phyloP scores from a whole-genome alignment of 2,888 invertebrate species.

The Drosophila setosimentum region DNA sequence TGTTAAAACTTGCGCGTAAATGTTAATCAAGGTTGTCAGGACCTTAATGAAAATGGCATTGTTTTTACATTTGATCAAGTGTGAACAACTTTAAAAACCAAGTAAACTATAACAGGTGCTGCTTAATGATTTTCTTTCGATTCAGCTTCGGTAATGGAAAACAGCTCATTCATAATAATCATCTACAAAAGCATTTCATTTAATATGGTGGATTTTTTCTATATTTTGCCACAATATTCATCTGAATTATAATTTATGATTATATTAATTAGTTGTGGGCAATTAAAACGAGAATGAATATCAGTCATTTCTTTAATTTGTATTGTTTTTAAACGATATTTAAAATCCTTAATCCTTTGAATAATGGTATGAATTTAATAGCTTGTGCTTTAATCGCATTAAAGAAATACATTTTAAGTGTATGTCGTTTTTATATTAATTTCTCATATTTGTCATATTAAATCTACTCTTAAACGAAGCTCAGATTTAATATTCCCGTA shows the following conservation, averaged over 20 bases:
- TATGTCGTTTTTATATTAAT: not conserved
- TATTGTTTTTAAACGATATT: not conserved
- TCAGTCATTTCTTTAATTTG: not conserved
- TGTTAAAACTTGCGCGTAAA: not conserved
- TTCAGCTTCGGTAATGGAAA: not conserved
- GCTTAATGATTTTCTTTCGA: constrained; percentile 1
- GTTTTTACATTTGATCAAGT: constrained; percentile 19
- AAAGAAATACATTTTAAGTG: not conserved
- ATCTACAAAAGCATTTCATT: not conserved
- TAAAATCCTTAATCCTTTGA: not conserved
- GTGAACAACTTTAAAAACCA: not conserved
- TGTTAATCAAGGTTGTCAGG: constrained; percentile 17
- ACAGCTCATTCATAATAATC: not conserved
- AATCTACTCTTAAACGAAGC: not conserved
- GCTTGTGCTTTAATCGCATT: not conserved
- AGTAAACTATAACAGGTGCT: constrained; percentile 1
- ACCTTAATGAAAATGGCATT: constrained; percentile 28
- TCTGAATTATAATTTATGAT: not conserved
- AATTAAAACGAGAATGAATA: not conserved
- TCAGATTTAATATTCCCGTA: not conserved
- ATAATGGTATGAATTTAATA: not conserved
- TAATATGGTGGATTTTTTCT: too few relatives aligned
- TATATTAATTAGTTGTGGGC: not conserved
- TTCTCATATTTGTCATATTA: not conserved
- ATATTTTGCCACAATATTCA: not conserved